Conservation (phyloP, 2,797 vertebrate genomes). For the Phalloptychus januarius region DNA sequence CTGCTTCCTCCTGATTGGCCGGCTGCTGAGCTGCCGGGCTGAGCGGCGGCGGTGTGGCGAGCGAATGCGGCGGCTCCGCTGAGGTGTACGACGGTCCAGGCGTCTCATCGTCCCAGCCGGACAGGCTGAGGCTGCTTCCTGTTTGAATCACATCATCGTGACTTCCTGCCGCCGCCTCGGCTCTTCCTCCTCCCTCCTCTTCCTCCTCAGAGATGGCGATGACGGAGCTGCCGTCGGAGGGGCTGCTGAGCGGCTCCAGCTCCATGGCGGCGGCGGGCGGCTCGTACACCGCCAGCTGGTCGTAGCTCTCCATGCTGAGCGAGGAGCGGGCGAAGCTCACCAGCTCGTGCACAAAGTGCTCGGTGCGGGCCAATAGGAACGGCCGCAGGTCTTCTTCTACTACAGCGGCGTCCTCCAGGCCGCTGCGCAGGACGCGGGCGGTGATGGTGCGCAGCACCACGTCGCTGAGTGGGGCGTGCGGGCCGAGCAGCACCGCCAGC, state of each 20-base stretch:
- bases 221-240: slow-evolving; percentile 82
- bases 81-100: slow-evolving; percentile 90
- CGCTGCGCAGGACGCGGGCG: slow-evolving; percentile 83
- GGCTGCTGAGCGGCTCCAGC: slow-evolving; percentile 73
- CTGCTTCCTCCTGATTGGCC: slow-evolving; percentile 28
- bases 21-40: slow-evolving; percentile 51
- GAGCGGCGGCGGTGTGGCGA: slow-evolving; percentile 61
- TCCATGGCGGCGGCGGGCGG: slow-evolving; percentile 82
- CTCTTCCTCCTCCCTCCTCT: slow-evolving; percentile 43
- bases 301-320: slow-evolving; percentile 88
- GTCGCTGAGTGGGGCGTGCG: slow-evolving; percentile 84
- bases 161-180: neutral
- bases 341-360: slow-evolving; percentile 92
- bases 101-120: slow-evolving; percentile 91
- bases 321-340: slow-evolving; percentile 88
- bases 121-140: slow-evolving; percentile 68
- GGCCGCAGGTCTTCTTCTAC: slow-evolving; percentile 88
- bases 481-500: slow-evolving; percentile 87
- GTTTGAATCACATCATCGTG: slow-evolving; percentile 39
- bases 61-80: slow-evolving; percentile 76
- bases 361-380: slow-evolving; percentile 86
- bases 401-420: slow-evolving; percentile 83
- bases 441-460: slow-evolving; percentile 89
- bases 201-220: slow-evolving; percentile 91
- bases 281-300: slow-evolving; percentile 88